Conservation (phyloP, 1,140 invertebrate species). For the Andricus grossulariae region DNA sequence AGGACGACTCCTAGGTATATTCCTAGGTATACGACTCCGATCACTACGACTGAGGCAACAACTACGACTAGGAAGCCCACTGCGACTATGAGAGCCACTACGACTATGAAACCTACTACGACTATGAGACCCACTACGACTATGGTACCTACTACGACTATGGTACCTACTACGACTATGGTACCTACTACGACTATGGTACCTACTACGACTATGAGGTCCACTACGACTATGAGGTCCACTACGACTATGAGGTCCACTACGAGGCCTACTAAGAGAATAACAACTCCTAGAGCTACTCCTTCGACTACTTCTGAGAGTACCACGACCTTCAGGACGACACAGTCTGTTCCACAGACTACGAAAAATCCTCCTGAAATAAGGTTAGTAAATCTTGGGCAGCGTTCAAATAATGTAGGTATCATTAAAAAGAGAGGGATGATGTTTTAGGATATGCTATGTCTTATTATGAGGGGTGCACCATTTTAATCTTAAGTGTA, state of each 20-base stretch:
- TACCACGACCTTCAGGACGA: constrained; percentile 20
- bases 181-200: neutral
- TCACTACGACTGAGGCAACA: neutral
- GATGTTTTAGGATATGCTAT: too few species aligned
- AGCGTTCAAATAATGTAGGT: too few species aligned
- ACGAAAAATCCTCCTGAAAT: neutral
- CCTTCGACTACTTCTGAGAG: constrained; percentile 28
- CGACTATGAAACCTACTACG: constrained; percentile 14
- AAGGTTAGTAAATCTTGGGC: neutral
- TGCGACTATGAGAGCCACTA: constrained; percentile 59
- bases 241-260: constrained; percentile 34
- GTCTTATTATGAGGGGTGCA: too few species aligned
- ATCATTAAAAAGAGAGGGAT: too few species aligned
- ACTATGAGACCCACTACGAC: constrained; percentile 32
- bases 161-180: constrained; percentile 22
- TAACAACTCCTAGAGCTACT: constrained; percentile 22
- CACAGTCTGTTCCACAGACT: neutral
- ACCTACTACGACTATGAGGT: constrained; percentile 22
- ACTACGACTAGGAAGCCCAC: constrained; percentile 16
- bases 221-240: neutral
- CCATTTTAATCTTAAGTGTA: too few species aligned
- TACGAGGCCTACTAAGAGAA: constrained; percentile 23
- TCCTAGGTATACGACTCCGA: constrained; percentile 18
- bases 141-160: neutral
- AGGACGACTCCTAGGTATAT: constrained; percentile 38